Percentiles rank a stretch among this genome's conserved stretches.
Conservation (phyloP, 1,140 invertebrate species). For the Drosophila chauvacae region DNA sequence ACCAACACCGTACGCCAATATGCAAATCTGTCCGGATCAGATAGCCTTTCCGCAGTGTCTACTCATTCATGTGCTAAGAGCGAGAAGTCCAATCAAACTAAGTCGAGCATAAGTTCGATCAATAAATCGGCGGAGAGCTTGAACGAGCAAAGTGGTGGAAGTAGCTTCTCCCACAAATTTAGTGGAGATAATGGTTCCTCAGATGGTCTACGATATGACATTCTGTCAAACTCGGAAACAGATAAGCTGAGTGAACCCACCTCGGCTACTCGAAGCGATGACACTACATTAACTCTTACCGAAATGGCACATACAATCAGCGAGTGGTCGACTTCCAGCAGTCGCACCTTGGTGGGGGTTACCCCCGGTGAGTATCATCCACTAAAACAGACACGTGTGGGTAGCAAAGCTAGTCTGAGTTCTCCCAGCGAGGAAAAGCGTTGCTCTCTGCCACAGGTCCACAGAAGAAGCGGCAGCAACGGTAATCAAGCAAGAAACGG, state of each 20-base stretch:
- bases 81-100: constrained; percentile 87
- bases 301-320: constrained; percentile 87
- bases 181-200: constrained; percentile 83
- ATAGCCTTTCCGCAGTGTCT: constrained; percentile 87
- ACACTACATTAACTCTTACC: constrained; percentile 86
- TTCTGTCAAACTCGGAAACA: constrained; percentile 87
- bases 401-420: constrained; percentile 55
- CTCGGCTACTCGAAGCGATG: constrained; percentile 87
- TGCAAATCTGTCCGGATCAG: constrained; percentile 89
- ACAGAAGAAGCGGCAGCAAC: constrained; percentile 75
- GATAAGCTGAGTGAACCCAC: constrained; percentile 84
- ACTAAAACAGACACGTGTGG: constrained; percentile 67
- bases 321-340: constrained; percentile 87
- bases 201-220: constrained; percentile 85
- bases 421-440: constrained; percentile 79
- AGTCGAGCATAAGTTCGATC: constrained; percentile 85
- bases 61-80: constrained; percentile 86
- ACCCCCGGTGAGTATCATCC: constrained; percentile 83
- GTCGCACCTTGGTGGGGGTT: constrained; percentile 86
- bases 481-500: constrained; percentile 62
- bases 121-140: constrained; percentile 84
- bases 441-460: constrained; percentile 68
- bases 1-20: constrained; percentile 91
- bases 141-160: constrained; percentile 77
- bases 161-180: constrained; percentile 82